Evolutionary conservation across 2,888 invertebrate genomes (phyloP), one percentile per base, ranked within the genome.

Genomic region (Thyatira batis): DNA sequence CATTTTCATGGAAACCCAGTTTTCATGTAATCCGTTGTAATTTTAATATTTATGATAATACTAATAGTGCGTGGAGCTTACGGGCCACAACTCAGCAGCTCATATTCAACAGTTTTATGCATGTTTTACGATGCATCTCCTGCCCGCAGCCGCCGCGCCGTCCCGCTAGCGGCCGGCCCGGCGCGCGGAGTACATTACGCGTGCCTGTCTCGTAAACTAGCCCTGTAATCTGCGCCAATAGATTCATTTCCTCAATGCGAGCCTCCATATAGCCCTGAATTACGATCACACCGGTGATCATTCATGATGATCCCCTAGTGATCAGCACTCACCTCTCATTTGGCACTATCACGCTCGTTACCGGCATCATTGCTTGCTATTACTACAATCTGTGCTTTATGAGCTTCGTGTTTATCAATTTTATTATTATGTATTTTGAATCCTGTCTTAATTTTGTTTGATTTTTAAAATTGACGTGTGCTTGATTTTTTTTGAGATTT

Each of bases 241-340:
- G 9, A 8, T n/a, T 27, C 44, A 44, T 27, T 45, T 51, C 27
- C 20, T 45, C 45, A 45, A 48, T 46, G 8, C 2, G 13, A n/a
- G 20, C 50, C 30, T 20, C 23, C 21, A 20, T 45, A 30, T 21
- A 27, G 51, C 30, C 45, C 45, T 45, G 28, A 45, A 51, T 51
- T 51, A 51, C 30, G 45, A 30, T 20, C 20, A 13, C 28, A 30
- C 9, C 45, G 11, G 27, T 49, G 49, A 30, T 30, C 28, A 49
- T 28, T 30, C 30, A 0, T 6, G 45, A 23, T 21, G 27, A 17
- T 28, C 20, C 20, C 20, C 20, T 10, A 20, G 20, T 28, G 17
- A 48, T 13, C 28, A 30, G 17, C 51, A 28, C 28, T 27, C 51
- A 33, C 21, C 51, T 45, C 44, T 51, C 28, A 51, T 51, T 45